Conservation (phyloP, 2,113 vertebrate species). For the Gymnorhina tibicen region DNA sequence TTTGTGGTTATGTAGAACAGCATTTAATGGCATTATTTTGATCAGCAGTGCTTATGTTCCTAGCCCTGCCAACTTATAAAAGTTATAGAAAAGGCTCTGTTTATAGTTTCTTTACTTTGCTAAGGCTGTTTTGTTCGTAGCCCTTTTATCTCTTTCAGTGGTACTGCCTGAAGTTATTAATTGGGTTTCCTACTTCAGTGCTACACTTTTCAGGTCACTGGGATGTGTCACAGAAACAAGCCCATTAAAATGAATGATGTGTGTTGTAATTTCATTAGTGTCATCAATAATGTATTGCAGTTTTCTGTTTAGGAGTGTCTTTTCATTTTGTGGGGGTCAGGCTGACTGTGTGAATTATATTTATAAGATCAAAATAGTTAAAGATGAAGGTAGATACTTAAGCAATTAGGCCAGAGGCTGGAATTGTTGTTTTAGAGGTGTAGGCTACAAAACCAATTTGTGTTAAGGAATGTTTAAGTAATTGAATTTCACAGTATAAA, state of each 20-base stretch:
- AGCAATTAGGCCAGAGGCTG: conserved; percentile 48
- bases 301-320: conserved; percentile 55
- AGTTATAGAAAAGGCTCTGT: background rate
- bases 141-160: conserved; percentile 33
- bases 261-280: conserved; percentile 71
- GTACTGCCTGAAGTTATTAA: conserved; percentile 49
- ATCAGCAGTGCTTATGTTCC: background rate
- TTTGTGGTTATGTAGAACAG: background rate
- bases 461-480: conserved; percentile 62
- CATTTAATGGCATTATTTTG: conserved; percentile 25
- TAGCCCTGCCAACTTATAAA: background rate
- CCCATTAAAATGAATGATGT: conserved; percentile 69
- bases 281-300: conserved; percentile 58
- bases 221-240: conserved; percentile 51
- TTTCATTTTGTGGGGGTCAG: conserved; percentile 31
- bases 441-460: conserved; percentile 49
- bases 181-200: conserved; percentile 43
- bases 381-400: conserved; percentile 38
- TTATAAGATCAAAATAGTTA: conserved; percentile 56
- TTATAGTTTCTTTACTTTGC: background rate
- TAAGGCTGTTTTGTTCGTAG: background rate
- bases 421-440: conserved; percentile 50
- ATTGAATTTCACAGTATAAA: conserved; percentile 36
- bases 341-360: conserved; percentile 36
- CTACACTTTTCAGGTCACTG: conserved; percentile 41